Evolutionary conservation across 1,140 invertebrate species (phyloP).

Genomic region (Vanessa atalanta): DNA sequence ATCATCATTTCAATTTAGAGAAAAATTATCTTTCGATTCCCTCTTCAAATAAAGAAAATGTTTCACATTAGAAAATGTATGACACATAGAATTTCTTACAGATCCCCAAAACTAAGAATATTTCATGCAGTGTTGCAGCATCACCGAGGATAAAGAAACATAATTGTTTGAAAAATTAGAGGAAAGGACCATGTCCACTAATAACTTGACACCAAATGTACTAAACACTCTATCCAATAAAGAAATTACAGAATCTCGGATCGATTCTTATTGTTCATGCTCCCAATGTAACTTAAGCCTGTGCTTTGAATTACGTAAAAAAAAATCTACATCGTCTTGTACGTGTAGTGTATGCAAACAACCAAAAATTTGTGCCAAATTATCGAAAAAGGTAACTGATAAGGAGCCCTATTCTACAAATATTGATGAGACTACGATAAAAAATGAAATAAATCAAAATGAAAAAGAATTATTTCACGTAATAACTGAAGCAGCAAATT

Average conservation of each 20-base stretch:
- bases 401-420: not conserved
- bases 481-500: not conserved
- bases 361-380: not conserved
- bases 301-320: constrained; percentile 44
- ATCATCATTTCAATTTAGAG: no score
- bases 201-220: not conserved
- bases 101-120: constrained; percentile 1
- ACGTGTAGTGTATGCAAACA: constrained; percentile 41
- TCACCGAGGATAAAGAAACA: not conserved
- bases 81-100: not conserved
- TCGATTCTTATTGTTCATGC: constrained; percentile 48
- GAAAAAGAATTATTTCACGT: constrained; percentile 4
- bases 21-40: not conserved
- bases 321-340: constrained; percentile 27
- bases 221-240: not conserved
- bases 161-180: constrained; percentile 22
- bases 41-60: not conserved
- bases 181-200: not conserved
- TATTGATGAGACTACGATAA: not conserved
- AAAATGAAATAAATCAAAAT: constrained; percentile 1
- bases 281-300: constrained; percentile 45
- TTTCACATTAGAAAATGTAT: no score
- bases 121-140: not conserved
- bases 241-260: not conserved
- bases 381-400: constrained; percentile 2